Conservation (phyloP, 2,888 invertebrate species). For the Asteroscopus sphinx region DNA sequence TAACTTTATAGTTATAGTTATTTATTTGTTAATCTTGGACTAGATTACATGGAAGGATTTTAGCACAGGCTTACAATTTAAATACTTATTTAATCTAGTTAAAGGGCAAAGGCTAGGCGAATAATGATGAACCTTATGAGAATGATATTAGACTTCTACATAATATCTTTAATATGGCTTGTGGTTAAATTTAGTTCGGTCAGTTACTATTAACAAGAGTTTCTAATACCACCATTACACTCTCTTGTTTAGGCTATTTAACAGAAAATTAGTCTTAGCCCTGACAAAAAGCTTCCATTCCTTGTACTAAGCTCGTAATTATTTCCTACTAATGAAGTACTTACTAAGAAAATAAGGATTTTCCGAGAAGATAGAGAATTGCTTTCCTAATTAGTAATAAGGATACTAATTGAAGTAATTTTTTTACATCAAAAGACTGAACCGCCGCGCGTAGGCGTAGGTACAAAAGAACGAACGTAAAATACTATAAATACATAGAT, state of each 20-base stretch:
- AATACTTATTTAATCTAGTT: too few species aligned
- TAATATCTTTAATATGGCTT: background rate
- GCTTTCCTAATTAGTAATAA: too few species aligned
- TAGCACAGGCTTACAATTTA: too few species aligned
- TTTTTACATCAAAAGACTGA: too few species aligned
- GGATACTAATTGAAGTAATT: too few species aligned
- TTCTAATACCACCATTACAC: slow-evolving; percentile 9
- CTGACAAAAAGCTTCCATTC: slow-evolving; percentile 14
- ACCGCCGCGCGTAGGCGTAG: too few species aligned
- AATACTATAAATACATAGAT: too few species aligned
- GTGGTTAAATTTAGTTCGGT: slow-evolving; percentile 16
- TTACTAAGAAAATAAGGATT: slow-evolving; percentile 7
- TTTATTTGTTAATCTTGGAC: too few species aligned
- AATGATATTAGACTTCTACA: slow-evolving; percentile 3
- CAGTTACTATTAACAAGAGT: slow-evolving; percentile 13
- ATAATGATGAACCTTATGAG: background rate
- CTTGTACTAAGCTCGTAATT: slow-evolving; percentile 14
- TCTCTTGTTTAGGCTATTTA: slow-evolving; percentile 3
- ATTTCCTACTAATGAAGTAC: slow-evolving; percentile 12
- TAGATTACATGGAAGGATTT: too few species aligned
- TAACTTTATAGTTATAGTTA: too few species aligned
- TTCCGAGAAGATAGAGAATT: slow-evolving; percentile 1
- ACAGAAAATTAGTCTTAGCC: slow-evolving; percentile 7
- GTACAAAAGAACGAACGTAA: too few species aligned
- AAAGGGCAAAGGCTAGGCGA: too few species aligned